These are phyloP conservation scores for Goniozus legneri DNA, from an alignment of 1,140 invertebrate genomes.

Conservation along the genomic window DNA sequence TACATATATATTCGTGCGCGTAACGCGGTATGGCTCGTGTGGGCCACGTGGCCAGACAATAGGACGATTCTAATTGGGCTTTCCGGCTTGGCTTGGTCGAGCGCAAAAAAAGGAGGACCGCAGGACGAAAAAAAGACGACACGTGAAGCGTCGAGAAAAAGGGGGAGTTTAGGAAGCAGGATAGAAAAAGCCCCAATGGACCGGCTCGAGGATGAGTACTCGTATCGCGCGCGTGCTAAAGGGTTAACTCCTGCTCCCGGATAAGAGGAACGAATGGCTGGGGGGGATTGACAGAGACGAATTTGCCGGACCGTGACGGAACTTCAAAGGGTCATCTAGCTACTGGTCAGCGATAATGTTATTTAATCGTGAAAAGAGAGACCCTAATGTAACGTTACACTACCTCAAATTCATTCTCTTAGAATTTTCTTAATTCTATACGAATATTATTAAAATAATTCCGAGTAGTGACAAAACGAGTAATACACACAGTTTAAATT, in stretches of 20 bases:
- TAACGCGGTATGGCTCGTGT: slow-evolving; percentile 33
- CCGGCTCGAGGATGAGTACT: slow-evolving; percentile 16
- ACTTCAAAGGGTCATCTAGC: slow-evolving; percentile 31
- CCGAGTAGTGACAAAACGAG: too few species aligned
- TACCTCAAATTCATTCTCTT: too few species aligned
- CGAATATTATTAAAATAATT: too few species aligned
- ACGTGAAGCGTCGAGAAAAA: slow-evolving; percentile 13
- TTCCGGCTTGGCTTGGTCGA: slow-evolving; percentile 24
- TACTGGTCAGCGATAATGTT: too few species aligned
- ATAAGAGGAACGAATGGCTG: slow-evolving; percentile 9
- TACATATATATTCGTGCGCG: slow-evolving; percentile 6
- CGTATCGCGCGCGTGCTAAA: slow-evolving; percentile 12
- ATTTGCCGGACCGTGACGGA: slow-evolving; percentile 29
- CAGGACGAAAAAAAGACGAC: slow-evolving; percentile 34
- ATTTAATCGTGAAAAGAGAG: too few species aligned
- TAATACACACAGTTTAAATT: too few species aligned
- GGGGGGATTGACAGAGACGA: too few species aligned
- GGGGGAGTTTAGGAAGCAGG: too few species aligned
- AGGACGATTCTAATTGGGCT: slow-evolving; percentile 48
- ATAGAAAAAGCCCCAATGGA: slow-evolving; percentile 10
- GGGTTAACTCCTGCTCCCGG: slow-evolving; percentile 24
- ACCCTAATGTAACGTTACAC: too few species aligned
- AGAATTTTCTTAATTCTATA: too few species aligned
- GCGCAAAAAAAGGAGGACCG: slow-evolving; percentile 22
- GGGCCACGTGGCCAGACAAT: slow-evolving; percentile 46